A percentile compares a stretch with the other conserved stretches of the same genome.
phyloP scores from a whole-genome alignment of 2,888 invertebrate genomes.

The Notodonta ziczac region DNA sequence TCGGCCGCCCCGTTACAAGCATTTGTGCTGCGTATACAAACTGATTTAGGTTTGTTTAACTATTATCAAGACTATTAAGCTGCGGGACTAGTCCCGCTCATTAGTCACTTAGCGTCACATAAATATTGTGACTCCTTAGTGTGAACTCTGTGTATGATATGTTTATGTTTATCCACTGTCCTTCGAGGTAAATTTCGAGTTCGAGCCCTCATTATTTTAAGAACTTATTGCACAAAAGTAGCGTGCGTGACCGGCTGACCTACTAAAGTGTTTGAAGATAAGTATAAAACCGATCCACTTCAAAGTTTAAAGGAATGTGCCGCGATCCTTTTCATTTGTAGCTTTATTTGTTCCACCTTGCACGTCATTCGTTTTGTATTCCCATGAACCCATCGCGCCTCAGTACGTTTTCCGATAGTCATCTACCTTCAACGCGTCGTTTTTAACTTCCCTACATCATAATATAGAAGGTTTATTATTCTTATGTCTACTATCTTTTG shows the following conservation, averaged over 20 bases:
- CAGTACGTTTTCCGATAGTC: no score
- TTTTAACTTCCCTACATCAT: no score
- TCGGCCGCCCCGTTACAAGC: slow-evolving; percentile 50
- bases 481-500: no score
- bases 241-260: neutral
- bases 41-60: slow-evolving; percentile 44
- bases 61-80: slow-evolving; percentile 32
- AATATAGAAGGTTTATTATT: no score
- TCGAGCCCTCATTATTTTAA: neutral
- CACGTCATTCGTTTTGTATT: neutral
- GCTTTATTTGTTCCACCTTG: neutral
- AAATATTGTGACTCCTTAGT: slow-evolving; percentile 15
- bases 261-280: slow-evolving; percentile 1
- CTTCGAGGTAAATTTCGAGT: neutral
- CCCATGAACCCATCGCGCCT: neutral
- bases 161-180: neutral
- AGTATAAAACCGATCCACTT: neutral
- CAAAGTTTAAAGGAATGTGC: neutral
- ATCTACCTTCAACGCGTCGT: no score
- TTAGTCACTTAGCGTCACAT: slow-evolving; percentile 20
- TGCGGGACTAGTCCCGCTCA: slow-evolving; percentile 17
- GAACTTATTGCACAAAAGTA: slow-evolving; percentile 1
- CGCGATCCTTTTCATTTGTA: neutral
- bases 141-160: neutral
- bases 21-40: slow-evolving; percentile 36